Evolutionary conservation across 2,888 invertebrate species (phyloP).

Genomic region (Patella ulyssiponensis): DNA sequence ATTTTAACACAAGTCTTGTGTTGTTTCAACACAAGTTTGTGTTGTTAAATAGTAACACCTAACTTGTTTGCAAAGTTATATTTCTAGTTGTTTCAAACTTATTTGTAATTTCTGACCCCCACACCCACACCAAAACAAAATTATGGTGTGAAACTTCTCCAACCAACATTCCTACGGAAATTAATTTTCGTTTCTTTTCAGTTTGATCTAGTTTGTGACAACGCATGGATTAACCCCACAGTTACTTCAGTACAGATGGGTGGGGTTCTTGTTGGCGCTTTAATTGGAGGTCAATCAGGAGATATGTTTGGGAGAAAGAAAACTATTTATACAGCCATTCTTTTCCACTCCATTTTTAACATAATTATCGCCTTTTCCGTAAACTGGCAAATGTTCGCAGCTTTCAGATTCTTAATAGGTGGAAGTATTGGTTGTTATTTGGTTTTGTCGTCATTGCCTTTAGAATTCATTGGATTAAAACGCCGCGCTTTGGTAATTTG

Average conservation of each 20-base stretch:
- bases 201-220: conserved; percentile 49
- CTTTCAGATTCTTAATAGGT: conserved; percentile 42
- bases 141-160: no score
- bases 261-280: conserved; percentile 47
- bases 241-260: conserved; percentile 51
- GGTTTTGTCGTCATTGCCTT: conserved; percentile 27
- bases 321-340: conserved; percentile 37
- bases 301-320: conserved; percentile 51
- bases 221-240: conserved; percentile 40
- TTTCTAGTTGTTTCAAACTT: no score
- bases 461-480: conserved; percentile 28
- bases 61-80: no score
- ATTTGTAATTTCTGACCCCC: no score
- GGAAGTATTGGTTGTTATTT: conserved; percentile 36
- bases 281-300: conserved; percentile 44
- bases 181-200: conserved; percentile 21
- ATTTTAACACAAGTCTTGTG: no score
- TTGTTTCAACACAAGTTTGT: no score
- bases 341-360: conserved; percentile 39
- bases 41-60: no score
- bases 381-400: conserved; percentile 54
- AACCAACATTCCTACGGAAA: no score
- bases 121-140: no score
- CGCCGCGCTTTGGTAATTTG: conserved; percentile 13
- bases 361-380: conserved; percentile 45